Base-by-base conservation (phyloP, 1,140 invertebrate genomes). In the Pachyrhynchus sulphureomaculatus region DNA sequence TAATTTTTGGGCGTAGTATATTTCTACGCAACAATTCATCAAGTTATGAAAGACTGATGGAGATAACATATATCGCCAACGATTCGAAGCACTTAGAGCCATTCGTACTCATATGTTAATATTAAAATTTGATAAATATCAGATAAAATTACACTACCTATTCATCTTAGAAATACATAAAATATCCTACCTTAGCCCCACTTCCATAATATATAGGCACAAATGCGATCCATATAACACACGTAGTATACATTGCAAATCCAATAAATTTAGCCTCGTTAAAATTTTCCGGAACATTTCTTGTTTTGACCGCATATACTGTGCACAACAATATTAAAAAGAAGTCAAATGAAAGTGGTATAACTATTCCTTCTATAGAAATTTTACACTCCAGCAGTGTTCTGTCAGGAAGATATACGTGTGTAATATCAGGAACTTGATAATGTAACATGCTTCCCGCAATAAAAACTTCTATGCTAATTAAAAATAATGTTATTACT, bases 161-260 rank as follows among this genome's bases (percentile, higher is more conserved):
- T 13, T 0, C 34, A 12, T 15, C 23, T 42, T 24, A 44, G 1
- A 39, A 24, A 76, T 8, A 6, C n/a, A 18, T 1, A 20, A 20
- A 2, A 20, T 45, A 9, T 2, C 41, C 73, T 66, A 83, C 83
- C 74, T 88, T 88, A 48, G 84, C 82, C 57, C 88, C 84, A 48
- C 87, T 89, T 2, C 90, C 90, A 71, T 86, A 90, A 76, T 92
- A 92, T 59, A 93, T 90, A 1, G 91, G 88, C 6, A 93, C 81
- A 75, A 94, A 94, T n/a, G 91, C 91, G 18, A 90, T 78, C 91
- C 91, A 94, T 59, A 93, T 91, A 12, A 94, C 89, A 64, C 91
- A 88, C 0, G 91, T 94, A 0, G 91, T 91, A 73, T 93, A 94
- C 89, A 92, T 93, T 2, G 89, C 88, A 65, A 91, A 91, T 10